Percentiles rank a stretch among this genome's conserved stretches.
Conservation (phyloP, 2,888 invertebrate species). For the Ennomos fuscantarius region DNA sequence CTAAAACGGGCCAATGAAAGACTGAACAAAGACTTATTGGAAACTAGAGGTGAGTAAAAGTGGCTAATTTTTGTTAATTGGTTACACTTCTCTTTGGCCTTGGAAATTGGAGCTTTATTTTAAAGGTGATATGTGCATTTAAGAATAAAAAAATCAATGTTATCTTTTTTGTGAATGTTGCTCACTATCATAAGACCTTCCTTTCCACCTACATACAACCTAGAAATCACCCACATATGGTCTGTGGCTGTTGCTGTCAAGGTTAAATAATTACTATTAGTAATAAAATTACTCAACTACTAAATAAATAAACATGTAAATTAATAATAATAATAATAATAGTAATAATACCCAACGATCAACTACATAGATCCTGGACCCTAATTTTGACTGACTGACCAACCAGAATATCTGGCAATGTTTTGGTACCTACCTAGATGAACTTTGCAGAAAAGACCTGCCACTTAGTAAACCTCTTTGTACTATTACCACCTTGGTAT, state of each 20-base stretch:
- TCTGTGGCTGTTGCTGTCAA: conserved; percentile 45
- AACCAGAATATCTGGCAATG: no score
- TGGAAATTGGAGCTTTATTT: conserved; percentile 10
- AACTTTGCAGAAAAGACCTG: no score
- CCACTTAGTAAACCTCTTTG: no score
- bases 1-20: conserved; percentile 90
- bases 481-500: no score
- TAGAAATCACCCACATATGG: conserved; percentile 42
- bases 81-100: conserved; percentile 22
- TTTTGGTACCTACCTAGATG: no score
- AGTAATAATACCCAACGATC: no score
- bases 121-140: neutral
- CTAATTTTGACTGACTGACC: no score
- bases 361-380: no score
- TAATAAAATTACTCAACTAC: no score
- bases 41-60: conserved; percentile 86
- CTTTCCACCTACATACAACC: conserved; percentile 50
- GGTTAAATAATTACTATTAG: conserved; percentile 6
- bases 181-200: conserved; percentile 28
- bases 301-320: no score
- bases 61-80: conserved; percentile 24
- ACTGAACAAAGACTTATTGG: conserved; percentile 90
- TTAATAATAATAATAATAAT: no score
- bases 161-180: conserved; percentile 17
- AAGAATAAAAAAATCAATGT: conserved; percentile 1